Evolutionary conservation across 1,140 invertebrate genomes (phyloP), one percentile per base, ranked within the genome.

Genomic region (Sinella curviseta): DNA sequence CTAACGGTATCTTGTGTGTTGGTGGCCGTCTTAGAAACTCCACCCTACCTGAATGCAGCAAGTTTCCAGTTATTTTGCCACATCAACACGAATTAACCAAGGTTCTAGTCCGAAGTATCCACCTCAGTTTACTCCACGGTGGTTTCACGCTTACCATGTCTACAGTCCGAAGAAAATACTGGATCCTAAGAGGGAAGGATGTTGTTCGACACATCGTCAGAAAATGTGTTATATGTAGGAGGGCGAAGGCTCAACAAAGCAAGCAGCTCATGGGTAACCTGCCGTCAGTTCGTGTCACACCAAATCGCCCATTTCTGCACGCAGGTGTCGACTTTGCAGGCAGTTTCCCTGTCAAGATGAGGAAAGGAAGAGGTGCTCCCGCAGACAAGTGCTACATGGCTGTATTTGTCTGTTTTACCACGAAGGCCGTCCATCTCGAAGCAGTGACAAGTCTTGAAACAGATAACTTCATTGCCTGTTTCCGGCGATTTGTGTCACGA

Each of bases 1-100:
- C 83, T 3, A 77, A 84, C 17, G 84, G 84, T 30, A 14, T 88
- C 1, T 76, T 89, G 4, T 80, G 86, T 79, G 86, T 88, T n/a
- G 87, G 87, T 17, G 87, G 88, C 4, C 77, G 87, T 14, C 77
- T 88, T 14, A 8, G 77, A 28, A 77, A 85, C 33, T 81, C 87
- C 0, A 36, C 83, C 16, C 74, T 87, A 0, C 65, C 77, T 8
- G 81, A 83, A 65, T 82, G 85, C 33, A 82, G 84, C 28, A 87
- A 87, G 79, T 86, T 88, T 83, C 88, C 87, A 0, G 85, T 87
- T 20, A 57, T 89, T 16, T 73, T 87, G 36, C 85, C 86, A 33
- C 36, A 80, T 14, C 84, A 84, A 24, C 81, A 86, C 82, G 78
- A 82, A 31, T 75, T 87, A 35, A 84, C 85, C 16, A 79, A 78